phyloP scores from a whole-genome alignment of 2,888 invertebrate genomes.

The Hyppa rectilinea region DNA sequence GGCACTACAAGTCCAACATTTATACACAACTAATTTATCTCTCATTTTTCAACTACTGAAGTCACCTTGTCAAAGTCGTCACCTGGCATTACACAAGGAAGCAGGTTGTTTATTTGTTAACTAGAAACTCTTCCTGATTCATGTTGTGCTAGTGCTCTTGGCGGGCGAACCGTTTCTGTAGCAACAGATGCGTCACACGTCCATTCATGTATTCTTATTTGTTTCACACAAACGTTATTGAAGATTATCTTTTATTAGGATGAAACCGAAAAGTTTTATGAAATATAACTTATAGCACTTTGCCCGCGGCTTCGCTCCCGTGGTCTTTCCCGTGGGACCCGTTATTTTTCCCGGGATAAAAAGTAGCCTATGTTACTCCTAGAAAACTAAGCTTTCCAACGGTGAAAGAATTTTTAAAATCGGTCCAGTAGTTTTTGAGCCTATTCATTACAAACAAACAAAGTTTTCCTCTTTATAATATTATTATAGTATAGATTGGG shows the following conservation, averaged over 20 bases:
- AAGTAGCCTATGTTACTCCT: too few species aligned
- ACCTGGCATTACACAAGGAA: background rate
- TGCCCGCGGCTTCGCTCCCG: too few species aligned
- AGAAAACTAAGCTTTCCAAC: too few species aligned
- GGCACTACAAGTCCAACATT: background rate
- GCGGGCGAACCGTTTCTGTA: conserved; percentile 6
- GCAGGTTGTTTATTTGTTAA: background rate
- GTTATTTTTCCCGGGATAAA: too few species aligned
- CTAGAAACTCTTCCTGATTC: background rate
- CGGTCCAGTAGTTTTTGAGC: too few species aligned
- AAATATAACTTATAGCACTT: background rate
- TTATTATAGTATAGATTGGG: too few species aligned
- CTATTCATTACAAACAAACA: too few species aligned
- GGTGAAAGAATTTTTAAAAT: too few species aligned
- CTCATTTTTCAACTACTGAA: background rate
- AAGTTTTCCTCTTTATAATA: too few species aligned
- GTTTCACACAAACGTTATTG: background rate
- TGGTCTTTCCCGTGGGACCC: too few species aligned
- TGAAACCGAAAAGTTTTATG: background rate
- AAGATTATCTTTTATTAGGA: background rate
- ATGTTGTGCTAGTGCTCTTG: conserved; percentile 21
- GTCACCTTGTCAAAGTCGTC: background rate
- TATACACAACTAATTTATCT: background rate
- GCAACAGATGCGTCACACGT: background rate
- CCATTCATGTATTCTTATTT: background rate